Evolutionary conservation across 2,888 invertebrate species (phyloP).

Genomic region (Thereva unica): DNA sequence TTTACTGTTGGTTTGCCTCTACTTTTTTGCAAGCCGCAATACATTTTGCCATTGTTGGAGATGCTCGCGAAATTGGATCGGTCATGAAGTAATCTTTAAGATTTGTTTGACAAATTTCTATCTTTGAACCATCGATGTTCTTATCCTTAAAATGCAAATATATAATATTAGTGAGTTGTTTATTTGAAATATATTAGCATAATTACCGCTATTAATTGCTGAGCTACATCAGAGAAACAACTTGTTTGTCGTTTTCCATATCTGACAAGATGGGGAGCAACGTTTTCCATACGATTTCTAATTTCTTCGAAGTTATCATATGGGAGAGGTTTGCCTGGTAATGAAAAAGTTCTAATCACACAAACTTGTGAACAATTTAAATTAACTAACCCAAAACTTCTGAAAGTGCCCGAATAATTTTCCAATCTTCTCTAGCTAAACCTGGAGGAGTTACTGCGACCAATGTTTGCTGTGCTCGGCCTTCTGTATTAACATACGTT

Average conservation of each 20-base stretch:
- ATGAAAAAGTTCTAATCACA: constrained; percentile 39
- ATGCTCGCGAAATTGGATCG: constrained; percentile 92
- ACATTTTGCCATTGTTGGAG: constrained; percentile 98
- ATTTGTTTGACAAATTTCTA: constrained; percentile 75
- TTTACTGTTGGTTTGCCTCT: constrained; percentile 11
- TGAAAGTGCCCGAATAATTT: constrained; percentile 93
- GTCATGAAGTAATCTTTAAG: constrained; percentile 94
- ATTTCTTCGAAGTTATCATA: constrained; percentile 88
- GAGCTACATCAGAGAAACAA: constrained; percentile 80
- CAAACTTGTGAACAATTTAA: background rate
- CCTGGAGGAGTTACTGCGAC: constrained; percentile 90
- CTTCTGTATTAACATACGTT: constrained; percentile 98
- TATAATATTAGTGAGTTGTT: background rate
- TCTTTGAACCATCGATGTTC: constrained; percentile 60
- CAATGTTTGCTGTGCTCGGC: constrained; percentile 89
- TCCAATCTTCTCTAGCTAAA: constrained; percentile 95
- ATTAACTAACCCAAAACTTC: constrained; percentile 70
- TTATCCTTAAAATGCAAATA: constrained; percentile 52
- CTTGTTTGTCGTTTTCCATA: constrained; percentile 84
- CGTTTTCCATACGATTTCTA: constrained; percentile 76
- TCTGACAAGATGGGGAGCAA: constrained; percentile 86
- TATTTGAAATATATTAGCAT: background rate
- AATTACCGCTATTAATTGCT: constrained; percentile 70
- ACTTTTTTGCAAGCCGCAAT: constrained; percentile 83
- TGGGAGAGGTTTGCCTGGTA: constrained; percentile 68